Base-by-base conservation (phyloP, 1,140 invertebrate genomes). In the Marisa cornuarietis region DNA sequence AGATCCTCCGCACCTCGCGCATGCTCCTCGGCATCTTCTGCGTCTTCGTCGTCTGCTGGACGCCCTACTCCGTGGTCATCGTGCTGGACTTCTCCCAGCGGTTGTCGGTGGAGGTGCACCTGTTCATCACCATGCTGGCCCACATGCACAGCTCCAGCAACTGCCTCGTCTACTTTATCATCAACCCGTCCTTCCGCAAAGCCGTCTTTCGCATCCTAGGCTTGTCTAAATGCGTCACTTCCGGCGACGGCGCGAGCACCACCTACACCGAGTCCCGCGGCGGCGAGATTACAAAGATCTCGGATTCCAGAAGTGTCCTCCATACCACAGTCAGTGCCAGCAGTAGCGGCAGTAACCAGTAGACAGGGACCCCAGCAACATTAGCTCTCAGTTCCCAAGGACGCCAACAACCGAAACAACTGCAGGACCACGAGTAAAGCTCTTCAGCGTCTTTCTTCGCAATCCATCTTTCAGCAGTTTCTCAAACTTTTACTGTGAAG, bases 41-140 rank as follows among this genome's bases (percentile, higher is more conserved):
- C 14, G 82, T 89, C 0, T 91, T 89, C 77, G 80, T 88, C 42
- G 63, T 86, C 16, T 90, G 89, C 79, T 91, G 90, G 90, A 83
- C 85, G 13, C 90, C 90, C 10, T 90, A 90, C 80, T 88, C 87
- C 24, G 76, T 88, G 22, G 79, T 90, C 58, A 86, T 88, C 24
- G 84, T 84, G 8, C 49, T 87, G 22, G 90, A 90, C 75, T 74
- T 85, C 1, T 75, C 84, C 71, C 8, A 85, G 4, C 16, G 24
- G 9, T 49, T 88, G 24, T 83, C 86, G 7, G 69, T 78, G 42
- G 83, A 85, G 42, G 65, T 87, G 1, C 88, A 91, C 73, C 78
- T 90, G 31, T 89, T 87, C 73, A 79, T 86, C 52, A 88, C 87
- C 14, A 81, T 90, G 61, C 81, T 89, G 24, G 89, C 89, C 1